Base-by-base conservation (phyloP, 2,888 invertebrate species). In the Euplagia quadripunctaria region DNA sequence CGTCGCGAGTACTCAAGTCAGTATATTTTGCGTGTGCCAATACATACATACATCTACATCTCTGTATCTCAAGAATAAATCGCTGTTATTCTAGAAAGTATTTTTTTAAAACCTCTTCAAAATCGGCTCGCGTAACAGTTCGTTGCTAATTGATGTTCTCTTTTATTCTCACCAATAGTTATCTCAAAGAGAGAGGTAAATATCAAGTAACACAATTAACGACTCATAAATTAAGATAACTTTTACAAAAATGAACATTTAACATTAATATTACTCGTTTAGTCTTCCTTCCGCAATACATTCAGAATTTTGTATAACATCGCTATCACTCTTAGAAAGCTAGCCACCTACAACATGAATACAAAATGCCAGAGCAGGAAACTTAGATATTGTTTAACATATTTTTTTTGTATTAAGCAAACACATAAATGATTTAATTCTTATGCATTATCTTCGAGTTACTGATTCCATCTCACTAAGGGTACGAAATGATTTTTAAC, bases 281-380 rank as follows among this genome's bases (percentile, higher is more conserved):
- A 81, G 86, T 88, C 85, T 80, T 61, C 31, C 85, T 80, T 61
- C 31, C 87, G 85, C 88, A 89, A 86, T 78, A 82, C 78, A 79
- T 84, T 82, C 69, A 51, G 69, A 78, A 80, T 82, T 81, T 79
- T 77, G 80, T 83, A 77, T 81, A 84, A 83, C 76, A 81, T 84
- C 76, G 77, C 80, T 73, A n/a, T 64, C 17, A n/a, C 43, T 17
- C 43, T 64, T 90, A 90, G 91, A 91, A 91, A 91, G 91, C 84
- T 76, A 74, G 75, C 80, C 78, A 82, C 84, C 80, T 76, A 79
- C 80, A 78, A 84, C 31, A 31, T 31, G 89, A 89, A 92, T 92
- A 91, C 89, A 82, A 89, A 93, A 90, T 90, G 79, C 72, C 71
- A 63, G 67, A 90, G 84, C 85, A 89, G 88, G 88, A 91, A 91